Percentiles rank a stretch among this genome's conserved stretches.
Conservation (phyloP, 1,140 invertebrate genomes). For the Amphibalanus amphitrite region DNA sequence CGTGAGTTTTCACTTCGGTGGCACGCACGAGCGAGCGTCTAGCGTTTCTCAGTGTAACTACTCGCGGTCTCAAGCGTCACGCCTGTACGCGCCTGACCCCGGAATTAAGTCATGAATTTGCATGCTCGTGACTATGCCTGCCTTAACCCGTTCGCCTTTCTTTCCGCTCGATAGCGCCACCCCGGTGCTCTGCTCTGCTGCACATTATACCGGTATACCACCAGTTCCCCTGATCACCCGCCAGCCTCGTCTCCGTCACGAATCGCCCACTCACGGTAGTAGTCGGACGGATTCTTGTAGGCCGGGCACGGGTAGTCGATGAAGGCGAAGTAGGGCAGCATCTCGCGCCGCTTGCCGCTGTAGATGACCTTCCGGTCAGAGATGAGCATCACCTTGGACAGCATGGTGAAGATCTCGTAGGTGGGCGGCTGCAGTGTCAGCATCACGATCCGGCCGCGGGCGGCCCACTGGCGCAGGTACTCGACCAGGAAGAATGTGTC, state of each 20-base stretch:
- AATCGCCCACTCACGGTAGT: conserved; percentile 86
- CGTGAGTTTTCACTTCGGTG: no score
- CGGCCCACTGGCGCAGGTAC: conserved; percentile 92
- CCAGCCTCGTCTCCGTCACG: no score
- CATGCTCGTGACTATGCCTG: no score
- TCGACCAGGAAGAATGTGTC: conserved; percentile 92
- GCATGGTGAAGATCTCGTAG: conserved; percentile 89
- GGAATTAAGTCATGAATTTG: neutral
- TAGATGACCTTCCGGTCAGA: conserved; percentile 80
- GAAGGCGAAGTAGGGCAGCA: conserved; percentile 81
- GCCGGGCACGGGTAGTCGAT: conserved; percentile 88
- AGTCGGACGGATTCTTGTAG: no score
- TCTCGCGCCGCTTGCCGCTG: conserved; percentile 68
- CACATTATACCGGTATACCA: conserved; percentile 81
- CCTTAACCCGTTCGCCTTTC: no score
- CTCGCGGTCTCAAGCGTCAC: no score
- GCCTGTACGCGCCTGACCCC: no score
- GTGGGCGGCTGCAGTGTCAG: no score
- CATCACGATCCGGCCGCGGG: conserved; percentile 36
- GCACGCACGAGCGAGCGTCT: no score
- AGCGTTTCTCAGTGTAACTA: no score
- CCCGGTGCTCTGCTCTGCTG: neutral
- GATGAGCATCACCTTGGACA: conserved; percentile 64
- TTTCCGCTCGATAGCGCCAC: no score
- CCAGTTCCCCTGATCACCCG: no score